Conservation (phyloP, 2,113 vertebrate species). For the Oreotrochilus melanogaster region DNA sequence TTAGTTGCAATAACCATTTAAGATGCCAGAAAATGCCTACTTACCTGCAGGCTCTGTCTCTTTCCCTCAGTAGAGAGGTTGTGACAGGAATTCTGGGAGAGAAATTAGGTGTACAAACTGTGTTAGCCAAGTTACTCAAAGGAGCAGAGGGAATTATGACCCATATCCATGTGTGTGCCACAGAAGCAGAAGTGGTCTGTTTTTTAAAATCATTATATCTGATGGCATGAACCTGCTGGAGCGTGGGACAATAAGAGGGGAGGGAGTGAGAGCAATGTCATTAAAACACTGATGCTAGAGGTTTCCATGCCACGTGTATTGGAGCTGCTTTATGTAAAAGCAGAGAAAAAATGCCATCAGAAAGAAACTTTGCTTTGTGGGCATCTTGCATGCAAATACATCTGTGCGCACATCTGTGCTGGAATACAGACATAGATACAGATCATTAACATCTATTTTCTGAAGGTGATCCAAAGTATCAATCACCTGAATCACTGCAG, state of each 20-base stretch:
- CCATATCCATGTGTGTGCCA: not conserved
- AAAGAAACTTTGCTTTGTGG: constrained; percentile 8
- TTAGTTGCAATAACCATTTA: not conserved
- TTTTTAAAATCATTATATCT: not conserved
- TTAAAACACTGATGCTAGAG: not conserved
- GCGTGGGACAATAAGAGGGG: not conserved
- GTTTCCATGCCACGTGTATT: not conserved
- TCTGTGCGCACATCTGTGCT: constrained; percentile 51
- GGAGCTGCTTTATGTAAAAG: not conserved
- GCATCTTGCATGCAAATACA: constrained; percentile 51
- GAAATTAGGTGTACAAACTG: not conserved
- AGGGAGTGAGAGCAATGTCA: not conserved
- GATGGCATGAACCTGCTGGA: not conserved
- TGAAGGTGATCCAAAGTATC: constrained; percentile 75
- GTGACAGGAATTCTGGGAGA: not conserved
- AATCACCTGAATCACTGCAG: constrained; percentile 76
- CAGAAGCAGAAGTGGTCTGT: not conserved
- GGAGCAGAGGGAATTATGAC: not conserved
- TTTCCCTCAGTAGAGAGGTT: not conserved
- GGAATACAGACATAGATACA: constrained; percentile 46
- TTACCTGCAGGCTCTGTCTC: not conserved
- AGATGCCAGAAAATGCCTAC: not conserved
- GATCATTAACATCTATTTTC: constrained; percentile 78
- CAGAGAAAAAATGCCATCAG: not conserved
- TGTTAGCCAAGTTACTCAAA: not conserved